These are phyloP conservation scores for Labrus mixtus DNA, from an alignment of 2,113 vertebrate species.

Conservation along the genomic window DNA sequence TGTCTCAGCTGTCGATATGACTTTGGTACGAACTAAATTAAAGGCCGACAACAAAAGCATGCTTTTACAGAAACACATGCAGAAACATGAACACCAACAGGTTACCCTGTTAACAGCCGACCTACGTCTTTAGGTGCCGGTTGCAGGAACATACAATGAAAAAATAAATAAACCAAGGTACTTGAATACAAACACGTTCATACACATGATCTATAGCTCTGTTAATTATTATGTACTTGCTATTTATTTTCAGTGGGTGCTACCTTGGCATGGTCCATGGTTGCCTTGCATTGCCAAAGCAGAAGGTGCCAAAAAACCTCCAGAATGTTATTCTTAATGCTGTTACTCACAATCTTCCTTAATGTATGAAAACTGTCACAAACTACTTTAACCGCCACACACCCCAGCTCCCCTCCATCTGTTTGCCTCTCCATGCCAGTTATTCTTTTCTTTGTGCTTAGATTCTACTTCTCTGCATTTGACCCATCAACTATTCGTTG, in stretches of 20 bases:
- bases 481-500: conserved; percentile 3
- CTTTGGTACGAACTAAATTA: conserved; percentile 3
- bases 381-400: neutral
- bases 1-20: neutral
- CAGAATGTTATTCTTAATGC: conserved; percentile 14
- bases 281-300: neutral
- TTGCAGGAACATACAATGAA: too few species aligned
- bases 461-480: neutral
- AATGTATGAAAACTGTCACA: conserved; percentile 18
- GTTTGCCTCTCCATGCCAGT: conserved; percentile 6
- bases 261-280: neutral
- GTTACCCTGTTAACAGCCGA: too few species aligned
- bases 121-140: too few species aligned
- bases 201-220: neutral
- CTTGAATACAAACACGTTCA: neutral
- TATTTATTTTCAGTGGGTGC: neutral
- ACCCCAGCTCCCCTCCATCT: conserved; percentile 3
- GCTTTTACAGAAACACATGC: neutral
- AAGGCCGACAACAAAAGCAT: neutral
- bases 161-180: too few species aligned
- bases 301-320: conserved; percentile 15
- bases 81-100: neutral
- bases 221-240: neutral
- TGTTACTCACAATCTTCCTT: conserved; percentile 6
- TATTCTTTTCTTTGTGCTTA: neutral